Conservation (phyloP, 2,797 vertebrate genomes). For the Vipera latastei region DNA sequence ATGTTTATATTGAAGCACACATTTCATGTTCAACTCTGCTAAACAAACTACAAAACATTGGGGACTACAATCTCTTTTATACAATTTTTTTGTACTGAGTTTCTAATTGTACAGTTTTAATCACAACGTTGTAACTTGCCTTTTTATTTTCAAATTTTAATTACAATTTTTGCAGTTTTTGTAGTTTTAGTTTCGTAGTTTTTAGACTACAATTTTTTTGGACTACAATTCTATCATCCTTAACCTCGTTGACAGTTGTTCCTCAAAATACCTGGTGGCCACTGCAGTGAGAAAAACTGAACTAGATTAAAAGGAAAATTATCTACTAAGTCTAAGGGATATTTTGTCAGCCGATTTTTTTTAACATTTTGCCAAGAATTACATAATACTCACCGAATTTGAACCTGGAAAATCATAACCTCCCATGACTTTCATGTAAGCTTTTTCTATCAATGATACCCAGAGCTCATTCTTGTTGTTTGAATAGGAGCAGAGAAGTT, state of each 20-base stretch:
- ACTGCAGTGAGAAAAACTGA: background rate
- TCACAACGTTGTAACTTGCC: background rate
- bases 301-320: background rate
- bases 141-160: background rate
- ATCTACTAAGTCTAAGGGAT: background rate
- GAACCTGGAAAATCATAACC: slow-evolving; percentile 98
- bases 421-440: slow-evolving; percentile 99
- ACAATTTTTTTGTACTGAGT: background rate
- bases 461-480: slow-evolving; percentile 97
- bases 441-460: slow-evolving; percentile 98
- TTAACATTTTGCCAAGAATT: background rate
- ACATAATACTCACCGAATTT: slow-evolving; percentile 85
- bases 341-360: background rate
- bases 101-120: background rate
- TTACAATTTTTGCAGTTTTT: background rate
- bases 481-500: slow-evolving; percentile 96
- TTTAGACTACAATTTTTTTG: background rate
- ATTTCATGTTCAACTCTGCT: background rate
- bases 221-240: background rate
- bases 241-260: background rate
- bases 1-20: background rate
- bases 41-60: background rate
- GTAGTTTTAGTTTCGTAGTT: background rate
- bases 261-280: background rate
- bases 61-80: background rate